Conservation (phyloP, 2,888 invertebrate species). For the Chloroclysta siterata region DNA sequence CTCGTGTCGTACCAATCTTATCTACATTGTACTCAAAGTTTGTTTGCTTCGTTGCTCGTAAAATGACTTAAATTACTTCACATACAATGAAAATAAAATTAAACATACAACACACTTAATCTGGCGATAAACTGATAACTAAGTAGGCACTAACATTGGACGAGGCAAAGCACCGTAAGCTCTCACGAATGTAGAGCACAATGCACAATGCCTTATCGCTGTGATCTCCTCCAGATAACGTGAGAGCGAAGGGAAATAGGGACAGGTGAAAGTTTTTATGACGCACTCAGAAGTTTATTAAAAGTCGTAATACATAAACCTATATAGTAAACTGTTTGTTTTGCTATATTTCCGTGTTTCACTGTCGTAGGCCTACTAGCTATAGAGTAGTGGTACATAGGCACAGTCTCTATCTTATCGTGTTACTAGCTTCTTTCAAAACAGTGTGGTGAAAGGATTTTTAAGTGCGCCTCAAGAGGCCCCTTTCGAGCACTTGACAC, state of each 20-base stretch:
- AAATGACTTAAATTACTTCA: no score
- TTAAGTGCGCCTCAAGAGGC: no score
- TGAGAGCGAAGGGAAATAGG: conserved; percentile 19
- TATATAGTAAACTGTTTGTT: conserved; percentile 1
- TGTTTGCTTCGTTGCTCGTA: no score
- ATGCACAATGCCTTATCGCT: conserved; percentile 30
- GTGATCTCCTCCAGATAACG: conserved; percentile 27
- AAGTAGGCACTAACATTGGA: conserved; percentile 4
- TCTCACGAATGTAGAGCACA: conserved; percentile 30
- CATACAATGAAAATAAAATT: no score
- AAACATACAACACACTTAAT: not conserved
- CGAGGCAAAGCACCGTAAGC: conserved; percentile 18
- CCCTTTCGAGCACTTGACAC: no score
- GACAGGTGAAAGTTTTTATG: conserved; percentile 28
- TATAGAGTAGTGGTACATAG: no score
- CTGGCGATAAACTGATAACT: conserved; percentile 1
- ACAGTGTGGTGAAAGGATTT: no score
- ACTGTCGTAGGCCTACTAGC: not conserved
- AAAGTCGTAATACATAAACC: conserved; percentile 1
- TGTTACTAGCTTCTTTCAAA: no score
- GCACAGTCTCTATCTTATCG: no score
- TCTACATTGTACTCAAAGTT: not conserved
- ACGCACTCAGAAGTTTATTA: not conserved
- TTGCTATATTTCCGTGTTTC: not conserved
- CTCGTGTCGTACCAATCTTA: not conserved